Conservation (phyloP, 2,113 vertebrate species). For the Trochalopteron elliotii region DNA sequence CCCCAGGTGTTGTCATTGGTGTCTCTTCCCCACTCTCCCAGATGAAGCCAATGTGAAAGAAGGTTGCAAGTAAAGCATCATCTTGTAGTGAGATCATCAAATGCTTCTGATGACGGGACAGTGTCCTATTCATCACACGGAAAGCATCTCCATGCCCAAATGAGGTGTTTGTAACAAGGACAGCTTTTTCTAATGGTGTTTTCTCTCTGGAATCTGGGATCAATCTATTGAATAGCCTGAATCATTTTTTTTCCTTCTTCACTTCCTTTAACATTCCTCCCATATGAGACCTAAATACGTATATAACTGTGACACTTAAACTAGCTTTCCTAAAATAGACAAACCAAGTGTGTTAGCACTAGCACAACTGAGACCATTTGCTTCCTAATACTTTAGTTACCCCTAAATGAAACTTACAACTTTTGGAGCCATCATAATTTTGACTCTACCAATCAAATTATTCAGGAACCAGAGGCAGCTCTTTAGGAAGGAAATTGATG, state of each 20-base stretch:
- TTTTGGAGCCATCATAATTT: neutral
- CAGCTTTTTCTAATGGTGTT: neutral
- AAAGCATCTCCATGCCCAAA: neutral
- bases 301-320: neutral
- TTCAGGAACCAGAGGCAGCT: neutral
- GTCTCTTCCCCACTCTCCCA: neutral
- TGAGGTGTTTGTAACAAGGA: neutral
- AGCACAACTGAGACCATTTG: neutral
- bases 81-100: neutral
- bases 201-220: neutral
- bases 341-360: neutral
- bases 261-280: neutral
- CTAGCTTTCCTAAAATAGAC: neutral
- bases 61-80: neutral
- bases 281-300: neutral
- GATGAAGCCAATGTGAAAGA: neutral
- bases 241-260: neutral
- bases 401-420: neutral
- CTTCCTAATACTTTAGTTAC: neutral
- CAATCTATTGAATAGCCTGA: neutral
- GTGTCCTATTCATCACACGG: neutral
- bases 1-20: fast-evolving
- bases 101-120: neutral
- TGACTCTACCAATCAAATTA: neutral
- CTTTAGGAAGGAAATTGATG: neutral